Evolutionary conservation across 2,797 vertebrate genomes (phyloP).

Genomic region (Anniella stebbinsi): DNA sequence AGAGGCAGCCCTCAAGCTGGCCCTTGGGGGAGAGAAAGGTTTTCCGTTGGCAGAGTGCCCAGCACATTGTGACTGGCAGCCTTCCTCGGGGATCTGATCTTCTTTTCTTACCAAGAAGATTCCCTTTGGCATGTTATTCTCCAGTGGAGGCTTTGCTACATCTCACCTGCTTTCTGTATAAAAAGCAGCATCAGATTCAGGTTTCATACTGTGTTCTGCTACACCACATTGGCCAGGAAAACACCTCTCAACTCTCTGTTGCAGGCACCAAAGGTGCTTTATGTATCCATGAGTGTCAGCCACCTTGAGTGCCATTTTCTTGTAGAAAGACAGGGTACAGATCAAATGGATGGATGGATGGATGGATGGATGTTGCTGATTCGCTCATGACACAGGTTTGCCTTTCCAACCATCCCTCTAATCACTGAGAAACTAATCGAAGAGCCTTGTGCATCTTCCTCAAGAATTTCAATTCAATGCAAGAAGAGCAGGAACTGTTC

Average conservation of each 20-base stretch:
- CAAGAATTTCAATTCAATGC: not conserved
- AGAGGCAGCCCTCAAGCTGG: not conserved
- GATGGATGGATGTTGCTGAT: too few relatives aligned
- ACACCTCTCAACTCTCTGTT: not conserved
- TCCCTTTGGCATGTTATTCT: not conserved
- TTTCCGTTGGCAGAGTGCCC: not conserved
- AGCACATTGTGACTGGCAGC: not conserved
- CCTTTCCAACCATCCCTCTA: not conserved
- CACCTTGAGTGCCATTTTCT: too few relatives aligned
- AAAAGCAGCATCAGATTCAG: not conserved
- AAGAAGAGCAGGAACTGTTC: not conserved
- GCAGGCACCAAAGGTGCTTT: too few relatives aligned
- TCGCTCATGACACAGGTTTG: too few relatives aligned
- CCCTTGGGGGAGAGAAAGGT: not conserved
- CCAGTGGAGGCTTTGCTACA: not conserved
- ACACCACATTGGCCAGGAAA: not conserved
- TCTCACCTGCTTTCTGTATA: not conserved
- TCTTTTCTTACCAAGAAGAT: not conserved
- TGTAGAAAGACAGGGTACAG: too few relatives aligned
- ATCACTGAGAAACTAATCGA: not conserved
- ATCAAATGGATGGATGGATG: too few relatives aligned
- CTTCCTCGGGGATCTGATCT: not conserved
- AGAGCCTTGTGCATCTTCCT: not conserved
- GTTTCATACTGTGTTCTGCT: not conserved
- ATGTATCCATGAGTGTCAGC: too few relatives aligned